A percentile compares a stretch with the other conserved stretches of the same genome.
These are phyloP conservation scores for Anas platyrhynchos DNA, from an alignment of 2,113 vertebrate species.

Conservation along the genomic window DNA sequence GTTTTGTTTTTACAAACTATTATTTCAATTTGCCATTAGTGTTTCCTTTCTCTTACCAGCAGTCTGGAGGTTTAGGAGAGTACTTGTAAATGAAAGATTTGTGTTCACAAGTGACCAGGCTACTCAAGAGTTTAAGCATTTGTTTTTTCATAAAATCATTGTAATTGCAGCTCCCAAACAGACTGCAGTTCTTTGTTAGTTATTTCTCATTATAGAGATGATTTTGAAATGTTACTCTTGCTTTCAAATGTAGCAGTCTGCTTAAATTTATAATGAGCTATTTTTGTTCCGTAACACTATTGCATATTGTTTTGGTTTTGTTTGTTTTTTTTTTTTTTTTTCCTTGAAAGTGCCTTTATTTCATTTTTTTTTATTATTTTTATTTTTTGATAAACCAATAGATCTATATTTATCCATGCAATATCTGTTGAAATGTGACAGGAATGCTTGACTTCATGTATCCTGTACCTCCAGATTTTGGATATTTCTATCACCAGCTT, in stretches of 20 bases:
- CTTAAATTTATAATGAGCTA: neutral
- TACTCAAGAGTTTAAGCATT: neutral
- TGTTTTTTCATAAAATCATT: neutral
- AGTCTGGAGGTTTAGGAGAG: fast-evolving
- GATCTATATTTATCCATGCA: neutral
- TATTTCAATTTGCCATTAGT: neutral
- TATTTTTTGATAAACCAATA: neutral
- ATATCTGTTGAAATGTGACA: neutral
- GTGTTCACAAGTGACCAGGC: neutral
- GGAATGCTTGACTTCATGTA: neutral
- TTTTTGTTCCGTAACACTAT: neutral
- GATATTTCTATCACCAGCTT: neutral
- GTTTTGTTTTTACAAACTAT: neutral
- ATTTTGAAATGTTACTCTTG: neutral
- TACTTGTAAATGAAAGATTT: neutral
- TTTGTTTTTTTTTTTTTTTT: neutral
- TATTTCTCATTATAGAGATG: neutral
- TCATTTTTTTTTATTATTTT: neutral
- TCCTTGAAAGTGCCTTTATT: neutral
- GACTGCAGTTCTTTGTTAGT: neutral
- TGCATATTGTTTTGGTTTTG: no score
- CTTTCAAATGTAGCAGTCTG: neutral
- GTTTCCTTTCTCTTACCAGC: neutral
- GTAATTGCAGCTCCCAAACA: neutral
- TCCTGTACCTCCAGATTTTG: neutral